A percentile compares a stretch with the other conserved stretches of the same genome.
phyloP scores from a whole-genome alignment of 2,113 vertebrate genomes.

The Phycodurus eques region DNA sequence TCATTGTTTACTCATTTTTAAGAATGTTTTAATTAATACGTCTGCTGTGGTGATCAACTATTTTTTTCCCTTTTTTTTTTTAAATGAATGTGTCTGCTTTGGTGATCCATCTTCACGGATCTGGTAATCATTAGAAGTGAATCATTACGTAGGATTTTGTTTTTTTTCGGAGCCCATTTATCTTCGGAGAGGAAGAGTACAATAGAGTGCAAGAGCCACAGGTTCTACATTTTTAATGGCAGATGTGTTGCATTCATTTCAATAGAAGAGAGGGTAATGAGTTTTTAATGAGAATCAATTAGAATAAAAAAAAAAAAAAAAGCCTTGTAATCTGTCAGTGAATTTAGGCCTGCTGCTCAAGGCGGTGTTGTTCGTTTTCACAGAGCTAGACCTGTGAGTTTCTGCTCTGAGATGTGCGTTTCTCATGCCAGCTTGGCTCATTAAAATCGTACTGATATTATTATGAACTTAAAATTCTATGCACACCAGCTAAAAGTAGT shows the following conservation, averaged over 20 bases:
- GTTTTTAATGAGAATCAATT: slow-evolving; percentile 40
- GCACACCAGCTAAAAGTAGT: slow-evolving; percentile 56
- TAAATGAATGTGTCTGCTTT: not conserved
- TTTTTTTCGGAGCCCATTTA: slow-evolving; percentile 6
- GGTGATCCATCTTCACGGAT: slow-evolving; percentile 12
- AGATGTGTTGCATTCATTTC: slow-evolving; percentile 46
- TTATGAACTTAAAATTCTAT: slow-evolving; percentile 44
- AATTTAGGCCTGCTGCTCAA: slow-evolving; percentile 43
- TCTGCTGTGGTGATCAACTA: not conserved
- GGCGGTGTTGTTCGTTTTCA: slow-evolving; percentile 32
- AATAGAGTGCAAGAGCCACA: slow-evolving; percentile 19
- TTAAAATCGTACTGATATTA: slow-evolving; percentile 9
- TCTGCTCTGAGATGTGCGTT: slow-evolving; percentile 28
- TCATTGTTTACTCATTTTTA: slow-evolving; percentile 8
- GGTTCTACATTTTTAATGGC: slow-evolving; percentile 49
- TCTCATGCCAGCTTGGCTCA: slow-evolving; percentile 16
- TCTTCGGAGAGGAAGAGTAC: slow-evolving; percentile 15
- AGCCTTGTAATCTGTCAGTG: slow-evolving; percentile 46
- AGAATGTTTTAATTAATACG: not conserved
- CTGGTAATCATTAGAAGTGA: slow-evolving; percentile 9
- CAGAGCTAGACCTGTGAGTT: slow-evolving; percentile 18
- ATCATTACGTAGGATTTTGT: slow-evolving; percentile 21
- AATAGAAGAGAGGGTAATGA: slow-evolving; percentile 33
- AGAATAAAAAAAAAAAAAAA: slow-evolving; percentile 37
- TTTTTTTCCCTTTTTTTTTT: not conserved